phyloP scores from a whole-genome alignment of 2,888 invertebrate species.

The Hirtodrosophila duncani region DNA sequence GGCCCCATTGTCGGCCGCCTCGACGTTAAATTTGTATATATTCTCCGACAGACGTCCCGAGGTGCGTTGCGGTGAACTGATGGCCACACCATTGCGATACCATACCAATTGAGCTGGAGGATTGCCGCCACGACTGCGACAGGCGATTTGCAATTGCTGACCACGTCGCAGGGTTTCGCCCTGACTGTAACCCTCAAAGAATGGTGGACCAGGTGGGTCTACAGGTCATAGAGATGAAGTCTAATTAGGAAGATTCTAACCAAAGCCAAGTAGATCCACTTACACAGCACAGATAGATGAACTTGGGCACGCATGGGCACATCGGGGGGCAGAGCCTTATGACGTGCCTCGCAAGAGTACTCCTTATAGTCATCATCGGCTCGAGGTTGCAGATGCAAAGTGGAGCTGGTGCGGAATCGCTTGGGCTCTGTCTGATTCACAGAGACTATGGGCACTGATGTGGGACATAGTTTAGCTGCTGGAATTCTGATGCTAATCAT shows the following conservation, averaged over 20 bases:
- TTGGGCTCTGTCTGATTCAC: slow-evolving; percentile 69
- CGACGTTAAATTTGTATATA: slow-evolving; percentile 72
- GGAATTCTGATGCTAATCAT: too few species aligned
- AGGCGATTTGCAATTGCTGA: slow-evolving; percentile 75
- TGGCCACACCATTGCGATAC: slow-evolving; percentile 73
- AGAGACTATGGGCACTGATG: slow-evolving; percentile 61
- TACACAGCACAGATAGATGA: slow-evolving; percentile 75
- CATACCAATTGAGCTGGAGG: slow-evolving; percentile 75
- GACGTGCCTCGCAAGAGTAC: slow-evolving; percentile 75
- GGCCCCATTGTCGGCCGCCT: slow-evolving; percentile 69
- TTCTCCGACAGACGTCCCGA: slow-evolving; percentile 76
- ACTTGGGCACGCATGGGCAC: slow-evolving; percentile 76
- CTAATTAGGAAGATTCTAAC: not conserved
- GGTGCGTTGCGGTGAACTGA: slow-evolving; percentile 74
- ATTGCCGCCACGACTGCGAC: slow-evolving; percentile 76
- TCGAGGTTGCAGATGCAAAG: slow-evolving; percentile 65
- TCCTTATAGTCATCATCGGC: slow-evolving; percentile 76
- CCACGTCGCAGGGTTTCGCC: slow-evolving; percentile 73
- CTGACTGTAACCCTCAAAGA: slow-evolving; percentile 75
- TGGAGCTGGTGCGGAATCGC: slow-evolving; percentile 72
- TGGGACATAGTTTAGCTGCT: slow-evolving; percentile 6
- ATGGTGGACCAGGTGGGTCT: slow-evolving; percentile 76
- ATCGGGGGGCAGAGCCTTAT: slow-evolving; percentile 75
- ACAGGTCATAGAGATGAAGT: not conserved
- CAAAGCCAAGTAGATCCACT: slow-evolving; percentile 34